A percentile compares a stretch with the other conserved stretches of the same genome.
These are phyloP conservation scores for Macropis europaea DNA, from an alignment of 2,888 invertebrate genomes.

Conservation along the genomic window DNA sequence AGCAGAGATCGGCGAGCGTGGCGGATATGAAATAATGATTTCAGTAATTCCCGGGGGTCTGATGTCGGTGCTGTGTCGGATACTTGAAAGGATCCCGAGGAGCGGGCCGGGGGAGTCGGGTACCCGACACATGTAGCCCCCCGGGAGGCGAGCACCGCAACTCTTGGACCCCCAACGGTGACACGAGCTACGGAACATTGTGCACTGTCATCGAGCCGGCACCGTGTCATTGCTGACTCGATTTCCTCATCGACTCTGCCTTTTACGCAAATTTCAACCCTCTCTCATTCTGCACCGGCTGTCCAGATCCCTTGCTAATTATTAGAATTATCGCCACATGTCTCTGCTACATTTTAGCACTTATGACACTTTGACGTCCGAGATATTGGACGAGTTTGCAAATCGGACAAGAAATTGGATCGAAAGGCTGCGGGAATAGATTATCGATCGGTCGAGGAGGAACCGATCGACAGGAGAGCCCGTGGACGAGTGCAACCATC, in stretches of 20 bases:
- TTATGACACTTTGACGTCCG: too few species aligned
- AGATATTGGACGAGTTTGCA: too few species aligned
- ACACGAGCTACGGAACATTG: slow-evolving; percentile 69
- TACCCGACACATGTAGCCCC: slow-evolving; percentile 75
- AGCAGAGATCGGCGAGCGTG: slow-evolving; percentile 15
- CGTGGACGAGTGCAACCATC: slow-evolving; percentile 45
- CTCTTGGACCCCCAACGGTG: slow-evolving; percentile 72
- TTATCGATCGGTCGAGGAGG: too few species aligned
- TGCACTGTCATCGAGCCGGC: slow-evolving; percentile 71
- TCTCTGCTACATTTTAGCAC: too few species aligned
- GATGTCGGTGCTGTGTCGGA: slow-evolving; percentile 59
- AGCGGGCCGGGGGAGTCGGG: slow-evolving; percentile 49
- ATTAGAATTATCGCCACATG: too few species aligned
- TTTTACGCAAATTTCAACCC: neutral
- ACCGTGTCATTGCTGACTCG: slow-evolving; percentile 55
- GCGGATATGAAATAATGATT: slow-evolving; percentile 67
- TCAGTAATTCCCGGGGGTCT: slow-evolving; percentile 64
- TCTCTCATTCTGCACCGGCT: neutral
- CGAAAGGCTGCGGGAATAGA: too few species aligned
- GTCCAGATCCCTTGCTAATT: too few species aligned
- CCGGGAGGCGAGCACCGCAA: slow-evolving; percentile 70
- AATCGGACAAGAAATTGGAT: too few species aligned
- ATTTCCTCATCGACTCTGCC: slow-evolving; percentile 18
- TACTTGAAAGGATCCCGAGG: slow-evolving; percentile 71
- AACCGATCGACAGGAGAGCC: slow-evolving; percentile 5